Evolutionary conservation across 2,888 invertebrate genomes (phyloP).

Genomic region (Conistra vaccinii): DNA sequence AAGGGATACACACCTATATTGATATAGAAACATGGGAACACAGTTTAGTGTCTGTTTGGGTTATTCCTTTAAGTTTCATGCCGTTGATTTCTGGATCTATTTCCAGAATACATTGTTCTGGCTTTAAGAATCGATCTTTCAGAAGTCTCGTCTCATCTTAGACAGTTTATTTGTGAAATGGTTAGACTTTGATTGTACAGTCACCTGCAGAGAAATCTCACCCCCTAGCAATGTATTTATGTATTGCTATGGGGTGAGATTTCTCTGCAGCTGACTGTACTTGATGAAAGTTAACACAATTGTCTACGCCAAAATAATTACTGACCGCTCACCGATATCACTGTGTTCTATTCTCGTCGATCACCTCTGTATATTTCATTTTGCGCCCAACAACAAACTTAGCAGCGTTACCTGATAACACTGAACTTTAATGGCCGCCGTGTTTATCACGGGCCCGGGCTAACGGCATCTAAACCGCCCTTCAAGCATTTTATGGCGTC

Average conservation of each 20-base stretch:
- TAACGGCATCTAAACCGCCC: constrained; percentile 60
- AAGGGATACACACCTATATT: constrained; percentile 31
- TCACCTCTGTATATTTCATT: constrained; percentile 25
- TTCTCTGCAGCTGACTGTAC: too few relatives aligned
- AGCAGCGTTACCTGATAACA: constrained; percentile 49
- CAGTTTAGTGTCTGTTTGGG: neutral
- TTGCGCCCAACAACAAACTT: constrained; percentile 45
- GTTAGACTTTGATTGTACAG: neutral
- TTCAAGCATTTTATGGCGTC: constrained; percentile 61
- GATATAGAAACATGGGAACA: neutral
- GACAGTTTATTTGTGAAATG: constrained; percentile 4
- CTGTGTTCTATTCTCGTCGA: neutral
- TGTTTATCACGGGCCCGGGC: constrained; percentile 52
- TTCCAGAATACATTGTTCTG: neutral
- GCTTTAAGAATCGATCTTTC: neutral
- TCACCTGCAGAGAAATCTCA: too few relatives aligned
- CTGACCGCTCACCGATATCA: neutral
- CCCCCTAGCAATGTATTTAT: too few relatives aligned
- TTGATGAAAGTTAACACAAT: neutral
- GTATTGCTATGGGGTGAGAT: too few relatives aligned
- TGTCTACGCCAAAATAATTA: constrained; percentile 3
- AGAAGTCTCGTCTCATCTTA: neutral
- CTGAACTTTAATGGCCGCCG: constrained; percentile 51
- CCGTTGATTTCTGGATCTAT: neutral
- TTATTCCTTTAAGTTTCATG: neutral